Percentiles rank a stretch among this genome's conserved stretches.
These are phyloP conservation scores for Bombus superbus DNA, from an alignment of 1,140 invertebrate species.

Conservation along the genomic window DNA sequence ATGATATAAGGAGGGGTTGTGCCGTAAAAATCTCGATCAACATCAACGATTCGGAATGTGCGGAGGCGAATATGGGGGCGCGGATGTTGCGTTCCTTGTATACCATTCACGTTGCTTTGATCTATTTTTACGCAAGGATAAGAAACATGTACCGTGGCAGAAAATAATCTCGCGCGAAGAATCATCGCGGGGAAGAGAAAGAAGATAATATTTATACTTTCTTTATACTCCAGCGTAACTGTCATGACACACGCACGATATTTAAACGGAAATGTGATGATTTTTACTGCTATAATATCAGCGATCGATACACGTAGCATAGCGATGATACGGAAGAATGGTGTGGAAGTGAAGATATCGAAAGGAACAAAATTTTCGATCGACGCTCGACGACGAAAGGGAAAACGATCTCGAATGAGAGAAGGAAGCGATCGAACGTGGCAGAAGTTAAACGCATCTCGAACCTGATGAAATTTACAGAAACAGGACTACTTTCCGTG, in stretches of 20 bases:
- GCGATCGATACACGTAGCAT: background rate
- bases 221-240: background rate
- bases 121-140: slow-evolving; percentile 41
- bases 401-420: slow-evolving; percentile 8
- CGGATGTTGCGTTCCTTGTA: slow-evolving; percentile 27
- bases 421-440: slow-evolving; percentile 11
- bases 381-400: slow-evolving; percentile 9
- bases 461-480: slow-evolving; percentile 84
- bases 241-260: background rate
- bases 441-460: slow-evolving; percentile 39
- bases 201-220: background rate
- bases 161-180: slow-evolving; percentile 5
- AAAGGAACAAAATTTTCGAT: slow-evolving; percentile 16
- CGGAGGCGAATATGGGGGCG: slow-evolving; percentile 41
- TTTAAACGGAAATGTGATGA: background rate
- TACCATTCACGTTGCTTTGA: slow-evolving; percentile 23
- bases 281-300: background rate
- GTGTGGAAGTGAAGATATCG: slow-evolving; percentile 76
- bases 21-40: background rate
- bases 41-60: slow-evolving; percentile 38
- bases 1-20: background rate
- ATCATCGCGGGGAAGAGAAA: background rate
- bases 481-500: slow-evolving; percentile 89
- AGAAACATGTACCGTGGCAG: background rate
- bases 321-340: slow-evolving; percentile 57